Evolutionary conservation across 2,888 invertebrate genomes (phyloP), one percentile per base, ranked within the genome.

Genomic region (Fragum whitleyi): DNA sequence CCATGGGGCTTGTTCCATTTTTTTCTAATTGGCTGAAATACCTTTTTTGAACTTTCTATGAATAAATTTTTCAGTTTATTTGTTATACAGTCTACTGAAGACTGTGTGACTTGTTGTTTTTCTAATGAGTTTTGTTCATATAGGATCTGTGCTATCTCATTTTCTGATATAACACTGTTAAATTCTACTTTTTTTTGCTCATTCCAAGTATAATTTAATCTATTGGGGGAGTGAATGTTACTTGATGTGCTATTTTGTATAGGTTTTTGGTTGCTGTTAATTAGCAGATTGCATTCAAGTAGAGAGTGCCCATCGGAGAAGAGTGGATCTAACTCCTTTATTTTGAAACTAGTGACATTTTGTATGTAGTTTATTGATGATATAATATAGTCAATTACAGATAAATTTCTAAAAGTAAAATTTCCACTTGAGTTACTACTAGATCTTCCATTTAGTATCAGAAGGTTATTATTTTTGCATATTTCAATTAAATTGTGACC

Each of bases 381-480:
- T 5, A 57, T 2, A 23, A 23, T 6, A 26, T 57, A 57, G 57
- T 57, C 57, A 23, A 57, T 57, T 7, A 57, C 23, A 23, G 57
- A 57, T 16, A 23, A 7, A 6, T 57, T 57, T 26, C 23, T n/a
- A 23, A 57, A 57, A 21, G 57, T 57, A 2, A 57, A 7, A 3
- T 26, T 57, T 6, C 57, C 57, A 21, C 2, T 2, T 5, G 14
- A 19, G 2, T 57, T 26, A 23, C 23, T 3, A 14, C 23, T 14
- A 5, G 5, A 23, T 55, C 71, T 55, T 0, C 57, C 71, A 23
- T 71, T 71, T 28, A 73, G 2, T 42, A 73, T 62, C 1, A 73
- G 3, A 16, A 73, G 23, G 28, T 73, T 62, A 47, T 73, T 73
- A 21, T 36, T 57, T 23, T 23, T 71, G 32, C 71, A 71, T 1